phyloP scores from a whole-genome alignment of 2,888 invertebrate species.

The Ferdinandea cuprea region DNA sequence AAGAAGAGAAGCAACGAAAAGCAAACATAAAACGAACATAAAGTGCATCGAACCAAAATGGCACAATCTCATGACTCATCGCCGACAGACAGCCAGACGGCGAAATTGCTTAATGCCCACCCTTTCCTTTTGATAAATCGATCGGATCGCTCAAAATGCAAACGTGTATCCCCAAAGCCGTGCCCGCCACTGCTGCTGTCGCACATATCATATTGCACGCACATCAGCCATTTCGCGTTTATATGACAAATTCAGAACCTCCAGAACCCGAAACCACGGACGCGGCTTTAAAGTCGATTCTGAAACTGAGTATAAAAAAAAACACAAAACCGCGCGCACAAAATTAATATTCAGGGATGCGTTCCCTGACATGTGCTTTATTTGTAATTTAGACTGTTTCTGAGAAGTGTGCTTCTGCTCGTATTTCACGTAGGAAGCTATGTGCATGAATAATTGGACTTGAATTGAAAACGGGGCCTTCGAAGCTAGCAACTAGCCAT shows the following conservation, averaged over 20 bases:
- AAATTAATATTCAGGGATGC: constrained; percentile 81
- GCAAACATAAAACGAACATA: constrained; percentile 41
- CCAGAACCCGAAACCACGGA: constrained; percentile 32
- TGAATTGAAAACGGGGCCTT: constrained; percentile 66
- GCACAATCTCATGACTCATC: constrained; percentile 71
- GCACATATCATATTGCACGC: constrained; percentile 65
- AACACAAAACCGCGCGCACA: constrained; percentile 54
- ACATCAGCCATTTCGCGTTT: constrained; percentile 25
- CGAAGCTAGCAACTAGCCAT: constrained; percentile 26
- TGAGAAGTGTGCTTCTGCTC: constrained; percentile 76
- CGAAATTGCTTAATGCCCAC: constrained; percentile 68
- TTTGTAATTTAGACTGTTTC: constrained; percentile 81
- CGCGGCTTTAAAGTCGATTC: constrained; percentile 33
- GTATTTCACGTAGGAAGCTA: constrained; percentile 74
- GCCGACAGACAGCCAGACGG: constrained; percentile 69
- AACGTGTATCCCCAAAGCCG: constrained; percentile 39
- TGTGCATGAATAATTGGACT: constrained; percentile 73
- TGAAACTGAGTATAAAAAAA: constrained; percentile 40
- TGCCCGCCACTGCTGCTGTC: constrained; percentile 39
- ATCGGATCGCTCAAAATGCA: constrained; percentile 71
- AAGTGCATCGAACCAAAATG: constrained; percentile 74
- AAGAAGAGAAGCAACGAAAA: constrained; percentile 9
- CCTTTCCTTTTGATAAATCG: constrained; percentile 72
- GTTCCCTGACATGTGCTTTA: constrained; percentile 81
- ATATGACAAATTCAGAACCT: constrained; percentile 68